phyloP scores from a whole-genome alignment of 1,140 invertebrate species.

The Oryctes rhinoceros region DNA sequence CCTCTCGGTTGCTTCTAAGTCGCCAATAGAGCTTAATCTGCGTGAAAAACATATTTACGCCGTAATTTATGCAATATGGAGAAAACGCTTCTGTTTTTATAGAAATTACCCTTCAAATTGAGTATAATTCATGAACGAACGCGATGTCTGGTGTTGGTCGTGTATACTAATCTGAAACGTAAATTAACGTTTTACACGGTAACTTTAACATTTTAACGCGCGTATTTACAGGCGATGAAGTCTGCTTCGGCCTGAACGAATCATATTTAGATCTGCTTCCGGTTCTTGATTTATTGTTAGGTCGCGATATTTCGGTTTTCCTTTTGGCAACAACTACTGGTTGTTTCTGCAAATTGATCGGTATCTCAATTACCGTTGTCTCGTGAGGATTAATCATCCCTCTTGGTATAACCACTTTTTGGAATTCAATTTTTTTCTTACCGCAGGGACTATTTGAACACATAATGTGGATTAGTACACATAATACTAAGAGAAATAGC shows the following conservation, averaged over 20 bases:
- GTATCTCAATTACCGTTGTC: conserved; percentile 48
- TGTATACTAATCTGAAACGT: not conserved
- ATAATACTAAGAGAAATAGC: conserved; percentile 7
- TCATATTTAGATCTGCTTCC: not conserved
- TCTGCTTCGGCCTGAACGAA: not conserved
- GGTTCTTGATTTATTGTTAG: not conserved
- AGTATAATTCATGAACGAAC: not conserved
- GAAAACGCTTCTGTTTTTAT: not conserved
- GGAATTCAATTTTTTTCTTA: conserved; percentile 39
- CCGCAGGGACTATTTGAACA: conserved; percentile 32
- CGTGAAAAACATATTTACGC: not conserved
- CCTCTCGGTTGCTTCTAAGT: conserved; percentile 39
- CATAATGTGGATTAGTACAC: conserved; percentile 12
- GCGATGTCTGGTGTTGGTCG: not conserved
- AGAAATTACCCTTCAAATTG: conserved; percentile 28
- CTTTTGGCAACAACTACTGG: conserved; percentile 44
- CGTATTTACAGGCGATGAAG: conserved; percentile 1
- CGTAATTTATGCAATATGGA: not conserved
- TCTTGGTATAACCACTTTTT: conserved; percentile 49
- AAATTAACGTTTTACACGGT: not conserved
- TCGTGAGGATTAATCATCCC: conserved; percentile 46
- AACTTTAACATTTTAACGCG: not conserved
- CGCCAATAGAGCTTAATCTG: not conserved
- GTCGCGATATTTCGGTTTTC: not conserved
- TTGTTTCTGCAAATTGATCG: conserved; percentile 41